These are phyloP conservation scores for Chunga burmeisteri DNA, from an alignment of 2,113 vertebrate genomes.

Conservation along the genomic window DNA sequence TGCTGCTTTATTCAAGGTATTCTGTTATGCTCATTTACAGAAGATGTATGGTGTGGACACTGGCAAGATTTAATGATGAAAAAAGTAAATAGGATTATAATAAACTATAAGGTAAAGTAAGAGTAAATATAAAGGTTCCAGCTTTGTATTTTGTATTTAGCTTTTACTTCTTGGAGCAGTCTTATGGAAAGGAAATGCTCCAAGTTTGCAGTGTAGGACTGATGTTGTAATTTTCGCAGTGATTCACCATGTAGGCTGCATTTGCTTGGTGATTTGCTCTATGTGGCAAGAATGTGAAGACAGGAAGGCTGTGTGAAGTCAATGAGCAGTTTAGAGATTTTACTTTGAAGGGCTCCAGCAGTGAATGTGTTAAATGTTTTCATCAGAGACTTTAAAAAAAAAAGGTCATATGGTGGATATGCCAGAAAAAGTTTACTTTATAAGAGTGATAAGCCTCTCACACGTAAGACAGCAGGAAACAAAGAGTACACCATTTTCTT, in stretches of 20 bases:
- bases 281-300: not conserved
- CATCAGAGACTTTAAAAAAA: not conserved
- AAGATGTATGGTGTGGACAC: too few species aligned
- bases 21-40: not conserved
- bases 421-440: not conserved
- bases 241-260: not conserved
- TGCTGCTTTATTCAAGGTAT: not conserved
- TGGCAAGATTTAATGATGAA: not conserved
- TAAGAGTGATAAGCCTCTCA: not conserved
- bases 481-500: not conserved
- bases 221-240: not conserved
- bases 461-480: not conserved
- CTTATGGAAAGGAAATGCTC: not conserved
- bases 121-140: not conserved
- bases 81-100: not conserved
- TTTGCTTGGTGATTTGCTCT: not conserved
- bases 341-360: not conserved
- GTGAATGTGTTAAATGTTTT: slow-evolving; percentile 30
- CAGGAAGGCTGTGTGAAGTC: not conserved
- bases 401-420: not conserved
- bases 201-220: not conserved
- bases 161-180: not conserved
- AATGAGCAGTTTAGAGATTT: not conserved
- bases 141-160: not conserved
- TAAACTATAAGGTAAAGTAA: not conserved